Base-by-base conservation (phyloP, 2,113 vertebrate species). In the Halichoerus grypus region DNA sequence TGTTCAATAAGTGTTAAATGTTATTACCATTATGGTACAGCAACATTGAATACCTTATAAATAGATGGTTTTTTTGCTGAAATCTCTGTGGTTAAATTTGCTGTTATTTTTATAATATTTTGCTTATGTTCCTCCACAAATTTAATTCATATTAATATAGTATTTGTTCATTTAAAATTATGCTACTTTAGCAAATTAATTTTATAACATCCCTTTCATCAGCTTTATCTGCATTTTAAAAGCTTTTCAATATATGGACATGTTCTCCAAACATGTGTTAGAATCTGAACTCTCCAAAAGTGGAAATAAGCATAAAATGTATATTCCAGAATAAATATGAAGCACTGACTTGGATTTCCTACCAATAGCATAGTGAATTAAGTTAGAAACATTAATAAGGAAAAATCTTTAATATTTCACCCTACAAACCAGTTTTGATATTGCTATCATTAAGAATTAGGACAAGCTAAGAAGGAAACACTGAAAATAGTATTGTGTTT, bases 291-390 rank as follows among this genome's bases (percentile, higher is more conserved):
- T 94, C 69, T 88, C 15, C 28, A 57, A 86, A 94, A 83, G 26
- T 90, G 18, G 24, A 88, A 94, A 81, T 95, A 83, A 87, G 13
- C 42, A 81, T 92, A 76, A 94, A 96, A 82, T n/a, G 39, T 91
- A 57, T 90, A 65, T 26, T 95, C 8, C 79, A 28, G 88, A 94
- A 46, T n/a, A 91, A 90, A 84, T 86, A 55, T 36, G 39, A 79
- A 92, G 15, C 61, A 3, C 46, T 83, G 92, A 81, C 31, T 63
- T 28, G 3, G 5, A 59, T 94, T 92, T 92, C 19, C 22, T 71
- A 24, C 16, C 36, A 76, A 5, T 10, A n/a, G 3, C 21, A 1
- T 77, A 65, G 5, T 55, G 16, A 82, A 93, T 95, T 93, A 91
- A 82, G 28, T 76, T 76, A 84, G 26, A 94, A 95, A 49, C 8